Evolutionary conservation across 2,888 invertebrate genomes (phyloP).

Genomic region (Pollenia griseotomentosa): DNA sequence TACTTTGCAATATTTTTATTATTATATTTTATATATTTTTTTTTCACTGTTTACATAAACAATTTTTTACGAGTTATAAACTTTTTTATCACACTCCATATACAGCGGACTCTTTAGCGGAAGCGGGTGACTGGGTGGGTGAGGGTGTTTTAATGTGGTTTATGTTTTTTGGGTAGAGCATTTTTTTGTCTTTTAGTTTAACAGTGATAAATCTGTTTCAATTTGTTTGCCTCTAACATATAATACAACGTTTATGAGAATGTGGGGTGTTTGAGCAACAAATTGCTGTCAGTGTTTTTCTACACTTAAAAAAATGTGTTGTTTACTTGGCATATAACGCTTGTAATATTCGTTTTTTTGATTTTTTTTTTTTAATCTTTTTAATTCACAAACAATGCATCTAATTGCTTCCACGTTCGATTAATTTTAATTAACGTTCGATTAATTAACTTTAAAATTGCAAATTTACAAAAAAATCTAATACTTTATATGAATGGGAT

Average conservation of each 20-base stretch:
- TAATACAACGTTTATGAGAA: constrained; percentile 49
- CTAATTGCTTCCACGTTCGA: no score
- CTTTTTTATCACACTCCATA: constrained; percentile 82
- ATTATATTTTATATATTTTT: background rate
- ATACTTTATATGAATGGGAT: no score
- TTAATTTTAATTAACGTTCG: no score
- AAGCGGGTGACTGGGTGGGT: constrained; percentile 12
- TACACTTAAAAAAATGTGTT: constrained; percentile 25
- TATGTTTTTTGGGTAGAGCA: constrained; percentile 36
- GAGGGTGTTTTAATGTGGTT: constrained; percentile 15
- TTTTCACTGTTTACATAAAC: constrained; percentile 64
- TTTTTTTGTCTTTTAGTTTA: constrained; percentile 58
- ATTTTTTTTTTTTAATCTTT: no score
- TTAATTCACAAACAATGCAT: no score
- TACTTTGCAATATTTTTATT: constrained; percentile 27
- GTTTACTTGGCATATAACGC: background rate
- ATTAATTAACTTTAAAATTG: background rate
- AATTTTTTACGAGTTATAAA: constrained; percentile 78
- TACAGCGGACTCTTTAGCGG: constrained; percentile 11
- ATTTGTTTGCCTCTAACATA: constrained; percentile 75
- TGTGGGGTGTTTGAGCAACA: constrained; percentile 8
- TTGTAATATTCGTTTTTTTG: no score
- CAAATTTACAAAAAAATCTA: background rate
- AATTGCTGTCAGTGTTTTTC: background rate
- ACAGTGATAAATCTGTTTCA: constrained; percentile 82